Evolutionary conservation across 2,113 vertebrate genomes (phyloP).

Genomic region (Pteronura brasiliensis): DNA sequence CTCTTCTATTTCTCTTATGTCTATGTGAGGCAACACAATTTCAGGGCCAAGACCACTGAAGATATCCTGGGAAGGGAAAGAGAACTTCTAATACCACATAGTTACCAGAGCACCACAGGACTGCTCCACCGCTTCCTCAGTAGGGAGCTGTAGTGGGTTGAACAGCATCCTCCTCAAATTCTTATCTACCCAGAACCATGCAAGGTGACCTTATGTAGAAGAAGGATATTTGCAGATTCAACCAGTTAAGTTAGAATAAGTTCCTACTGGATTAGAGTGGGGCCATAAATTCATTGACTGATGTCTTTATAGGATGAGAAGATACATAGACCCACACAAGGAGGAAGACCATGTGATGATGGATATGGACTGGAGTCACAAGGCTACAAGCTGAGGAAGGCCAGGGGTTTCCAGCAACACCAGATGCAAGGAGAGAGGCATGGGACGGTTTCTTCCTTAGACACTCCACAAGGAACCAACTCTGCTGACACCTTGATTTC

Average conservation of each 20-base stretch:
- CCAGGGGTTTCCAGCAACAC: neutral
- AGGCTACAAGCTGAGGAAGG: neutral
- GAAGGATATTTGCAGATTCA: neutral
- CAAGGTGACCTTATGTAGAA: neutral
- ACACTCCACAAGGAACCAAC: neutral
- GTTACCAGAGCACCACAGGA: neutral
- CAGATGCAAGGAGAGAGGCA: neutral
- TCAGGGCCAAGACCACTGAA: neutral
- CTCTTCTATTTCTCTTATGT: neutral
- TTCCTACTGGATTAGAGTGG: neutral
- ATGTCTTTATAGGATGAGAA: neutral
- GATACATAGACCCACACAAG: too few relatives aligned
- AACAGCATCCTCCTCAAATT: neutral
- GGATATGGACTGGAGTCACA: accelerated
- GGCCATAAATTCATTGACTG: neutral
- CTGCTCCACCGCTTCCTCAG: accelerated
- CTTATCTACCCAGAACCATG: neutral
- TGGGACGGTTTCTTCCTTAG: neutral
- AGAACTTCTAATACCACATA: neutral
- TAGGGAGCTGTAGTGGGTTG: accelerated
- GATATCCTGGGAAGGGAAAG: neutral
- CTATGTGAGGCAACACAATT: neutral
- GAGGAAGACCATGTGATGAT: neutral
- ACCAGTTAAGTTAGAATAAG: neutral
- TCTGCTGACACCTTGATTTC: neutral